Base-by-base conservation (phyloP, 1,140 invertebrate genomes). In the Hyphantria cunea region DNA sequence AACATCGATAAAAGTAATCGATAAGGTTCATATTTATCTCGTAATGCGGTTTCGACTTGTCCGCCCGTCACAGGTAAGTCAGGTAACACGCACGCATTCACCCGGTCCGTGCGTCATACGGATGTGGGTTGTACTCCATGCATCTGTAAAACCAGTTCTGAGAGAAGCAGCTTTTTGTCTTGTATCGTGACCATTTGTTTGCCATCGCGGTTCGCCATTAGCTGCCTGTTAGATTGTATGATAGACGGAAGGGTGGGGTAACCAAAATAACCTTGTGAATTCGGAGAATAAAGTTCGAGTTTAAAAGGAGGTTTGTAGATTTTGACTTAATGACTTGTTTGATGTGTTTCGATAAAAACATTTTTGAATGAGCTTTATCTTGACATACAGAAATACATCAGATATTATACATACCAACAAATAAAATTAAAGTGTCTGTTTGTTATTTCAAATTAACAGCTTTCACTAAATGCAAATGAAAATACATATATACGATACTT, bases 21-120 rank as follows among this genome's bases (percentile, higher is more conserved):
- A 25, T 25, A 25, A 25, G 17, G 17, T 25, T 25, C 5, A 25
- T 25, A 25, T 25, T 25, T 25, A 25, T 25, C 17, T 25, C 17
- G 17, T 5, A 25, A 25, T 47, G 45, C 14, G 11, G 5, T 25
- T 47, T 47, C 15, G 17, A 25, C 45, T 48, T 48, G 12, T 10
- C 15, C 33, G 25, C 34, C 17, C 17, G 17, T 58, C 55, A 58
- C 55, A 58, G 48, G 47, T n/a, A 25, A 60, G 44, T 48, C 55
- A 58, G 48, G 56, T n/a, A 41, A 60, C 37, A 33, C 51, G 45
- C 55, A 64, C 44, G 66, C 65, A 55, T 77, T 64, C 72, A 82
- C 65, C 50, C 45, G 74, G 81, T 76, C 72, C 75, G 78, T 80
- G 81, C 77, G 81, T 82, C 81, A 84, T 80, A 74, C 80, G 82